Base-by-base conservation (phyloP, 2,113 vertebrate species). In the Nannospalax galili region DNA sequence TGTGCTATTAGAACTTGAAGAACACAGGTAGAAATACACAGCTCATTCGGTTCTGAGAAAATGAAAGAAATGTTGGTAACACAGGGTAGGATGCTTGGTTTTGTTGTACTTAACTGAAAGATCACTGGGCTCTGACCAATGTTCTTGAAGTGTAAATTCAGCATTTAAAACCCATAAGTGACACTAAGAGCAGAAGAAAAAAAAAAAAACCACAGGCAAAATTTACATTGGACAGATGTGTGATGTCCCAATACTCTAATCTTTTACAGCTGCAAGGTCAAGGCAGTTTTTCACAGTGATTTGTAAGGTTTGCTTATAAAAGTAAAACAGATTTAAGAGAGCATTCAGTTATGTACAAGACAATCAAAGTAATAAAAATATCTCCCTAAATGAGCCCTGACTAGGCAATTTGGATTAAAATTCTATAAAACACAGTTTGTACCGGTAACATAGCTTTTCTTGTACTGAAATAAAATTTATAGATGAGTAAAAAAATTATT, bases 381-480 rank as follows among this genome's bases (percentile, higher is more conserved):
- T 94, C 62, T 67, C 58, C 78, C 42, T 90, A 93, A 91, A 45
- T 95, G 73, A 90, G 35, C 69, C 96, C 84, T 96, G 95, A 85
- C 84, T 84, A 92, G 64, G 82, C 85, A 97, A 82, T 82, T 74
- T 93, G 60, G 62, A 65, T 95, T 80, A 94, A 94, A 94, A 90
- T 93, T n/a, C 60, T 93, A 93, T 70, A 96, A 96, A 96, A 95
- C 80, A 73, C 80, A 94, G 48, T 96, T 65, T 79, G 85, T 93
- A 48, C 37, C 56, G 84, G 72, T n/a, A 7, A 86, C 69, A 80
- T 81, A 79, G 80, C 81, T 37, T 97, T 93, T 95, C 45, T 90
- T 94, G 73, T 62, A 78, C 52, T 90, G 92, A 17, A 91, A 80
- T 89, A 88, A 95, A 96, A 94, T 82, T 64, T 84, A 48, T 74